These are phyloP conservation scores for Neodon shergylaensis DNA, from an alignment of 2,113 vertebrate species.

Conservation along the genomic window DNA sequence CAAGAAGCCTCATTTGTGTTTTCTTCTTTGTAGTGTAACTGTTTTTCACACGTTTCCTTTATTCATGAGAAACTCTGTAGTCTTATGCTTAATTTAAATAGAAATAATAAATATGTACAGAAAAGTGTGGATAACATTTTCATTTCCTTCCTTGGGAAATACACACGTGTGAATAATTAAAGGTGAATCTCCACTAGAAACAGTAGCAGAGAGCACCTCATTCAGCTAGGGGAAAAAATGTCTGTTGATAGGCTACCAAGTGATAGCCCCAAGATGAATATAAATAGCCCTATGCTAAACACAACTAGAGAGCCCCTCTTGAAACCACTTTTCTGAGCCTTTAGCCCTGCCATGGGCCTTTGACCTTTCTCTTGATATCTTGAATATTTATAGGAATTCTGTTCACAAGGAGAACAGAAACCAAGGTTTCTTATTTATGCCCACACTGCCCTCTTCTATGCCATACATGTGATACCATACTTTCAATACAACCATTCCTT, in stretches of 20 bases:
- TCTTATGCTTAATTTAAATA: slow-evolving; percentile 55
- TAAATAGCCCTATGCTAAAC: neutral
- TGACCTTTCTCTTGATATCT: neutral
- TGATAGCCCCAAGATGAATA: neutral
- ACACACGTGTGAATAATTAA: slow-evolving; percentile 14
- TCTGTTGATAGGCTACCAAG: neutral
- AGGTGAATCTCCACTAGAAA: neutral
- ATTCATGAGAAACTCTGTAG: slow-evolving; percentile 23
- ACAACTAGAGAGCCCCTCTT: neutral
- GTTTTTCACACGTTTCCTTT: slow-evolving; percentile 21
- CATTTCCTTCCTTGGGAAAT: slow-evolving; percentile 34
- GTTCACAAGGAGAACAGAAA: neutral
- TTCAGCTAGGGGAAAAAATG: neutral
- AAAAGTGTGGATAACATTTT: neutral
- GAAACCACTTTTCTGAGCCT: neutral
- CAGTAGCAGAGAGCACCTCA: neutral
- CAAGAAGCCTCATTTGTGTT: slow-evolving; percentile 31
- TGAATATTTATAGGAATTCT: slow-evolving; percentile 21
- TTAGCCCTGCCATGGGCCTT: neutral
- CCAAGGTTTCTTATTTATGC: neutral
- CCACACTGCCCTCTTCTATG: neutral
- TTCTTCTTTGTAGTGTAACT: slow-evolving; percentile 24
- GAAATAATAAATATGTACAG: slow-evolving; percentile 40
- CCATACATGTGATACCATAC: neutral
- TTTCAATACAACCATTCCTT: neutral